Percentiles rank a stretch among this genome's conserved stretches.
These are phyloP conservation scores for Drosophila tripunctata DNA, from an alignment of 2,888 invertebrate genomes.

Conservation along the genomic window DNA sequence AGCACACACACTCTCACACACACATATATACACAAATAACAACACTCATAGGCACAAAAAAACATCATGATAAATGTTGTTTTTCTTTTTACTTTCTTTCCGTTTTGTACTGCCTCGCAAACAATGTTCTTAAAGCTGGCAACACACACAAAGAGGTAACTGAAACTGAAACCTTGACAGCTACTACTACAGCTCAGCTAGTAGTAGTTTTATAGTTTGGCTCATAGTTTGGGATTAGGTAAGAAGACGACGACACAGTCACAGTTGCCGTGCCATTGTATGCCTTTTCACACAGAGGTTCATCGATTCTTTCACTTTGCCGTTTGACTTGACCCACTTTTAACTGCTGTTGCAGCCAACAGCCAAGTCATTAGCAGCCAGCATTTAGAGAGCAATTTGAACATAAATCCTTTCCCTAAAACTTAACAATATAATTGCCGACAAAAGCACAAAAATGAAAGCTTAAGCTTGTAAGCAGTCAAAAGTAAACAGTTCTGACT, in stretches of 20 bases:
- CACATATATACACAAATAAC: slow-evolving; percentile 6
- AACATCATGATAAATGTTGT: slow-evolving; percentile 29
- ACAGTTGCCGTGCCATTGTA: slow-evolving; percentile 36
- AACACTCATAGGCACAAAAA: slow-evolving; percentile 28
- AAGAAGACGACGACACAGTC: slow-evolving; percentile 33
- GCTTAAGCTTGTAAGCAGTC: slow-evolving; percentile 5
- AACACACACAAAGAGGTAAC: slow-evolving; percentile 33
- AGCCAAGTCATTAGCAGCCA: neutral
- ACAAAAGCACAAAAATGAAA: neutral
- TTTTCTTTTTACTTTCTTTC: slow-evolving; percentile 17
- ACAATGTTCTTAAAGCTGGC: slow-evolving; percentile 23
- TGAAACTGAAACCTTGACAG: slow-evolving; percentile 64
- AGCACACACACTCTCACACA: slow-evolving; percentile 14
- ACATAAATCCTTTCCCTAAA: slow-evolving; percentile 1
- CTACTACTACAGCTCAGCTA: slow-evolving; percentile 48
- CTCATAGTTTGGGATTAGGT: slow-evolving; percentile 58
- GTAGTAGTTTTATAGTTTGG: slow-evolving; percentile 21
- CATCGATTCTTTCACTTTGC: slow-evolving; percentile 62
- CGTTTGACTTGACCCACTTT: slow-evolving; percentile 70
- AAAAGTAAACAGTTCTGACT: slow-evolving; percentile 17
- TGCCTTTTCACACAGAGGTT: slow-evolving; percentile 39
- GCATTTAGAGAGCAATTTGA: neutral
- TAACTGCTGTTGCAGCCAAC: slow-evolving; percentile 13
- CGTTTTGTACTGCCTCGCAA: slow-evolving; percentile 8
- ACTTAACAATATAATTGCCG: slow-evolving; percentile 12